Evolutionary conservation across 2,797 vertebrate species (phyloP).

Genomic region (Rallus crepitans): DNA sequence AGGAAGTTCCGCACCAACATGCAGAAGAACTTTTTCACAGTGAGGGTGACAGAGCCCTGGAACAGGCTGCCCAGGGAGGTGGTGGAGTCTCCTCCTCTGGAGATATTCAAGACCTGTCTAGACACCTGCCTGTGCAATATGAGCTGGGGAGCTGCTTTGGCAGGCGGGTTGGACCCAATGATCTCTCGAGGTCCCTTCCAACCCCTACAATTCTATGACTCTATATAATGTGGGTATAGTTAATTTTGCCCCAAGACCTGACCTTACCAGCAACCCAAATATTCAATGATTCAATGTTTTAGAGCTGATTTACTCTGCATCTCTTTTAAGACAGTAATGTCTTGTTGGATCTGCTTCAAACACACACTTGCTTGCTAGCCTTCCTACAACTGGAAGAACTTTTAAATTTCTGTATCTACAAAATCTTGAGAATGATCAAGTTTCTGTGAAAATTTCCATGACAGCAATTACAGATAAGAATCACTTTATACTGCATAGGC

Average conservation of each 20-base stretch:
- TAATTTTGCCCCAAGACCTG: neutral
- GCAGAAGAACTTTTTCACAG: too few species aligned
- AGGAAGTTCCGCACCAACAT: too few species aligned
- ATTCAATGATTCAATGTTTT: neutral
- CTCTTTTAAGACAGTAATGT: neutral
- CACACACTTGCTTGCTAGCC: neutral
- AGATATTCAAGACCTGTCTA: too few species aligned
- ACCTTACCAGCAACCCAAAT: neutral
- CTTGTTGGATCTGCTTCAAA: neutral
- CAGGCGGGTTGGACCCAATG: too few species aligned
- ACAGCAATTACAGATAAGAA: neutral
- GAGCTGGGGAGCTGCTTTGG: too few species aligned
- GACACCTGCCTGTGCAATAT: too few species aligned
- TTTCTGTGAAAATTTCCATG: neutral
- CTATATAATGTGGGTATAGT: neutral
- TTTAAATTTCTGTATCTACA: neutral
- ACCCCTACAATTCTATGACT: too few species aligned
- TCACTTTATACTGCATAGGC: neutral
- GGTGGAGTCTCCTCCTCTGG: too few species aligned
- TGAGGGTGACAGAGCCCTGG: too few species aligned
- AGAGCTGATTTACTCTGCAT: neutral
- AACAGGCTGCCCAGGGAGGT: too few species aligned
- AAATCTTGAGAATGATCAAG: neutral
- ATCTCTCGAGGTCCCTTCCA: too few species aligned
- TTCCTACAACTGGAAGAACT: neutral